A percentile compares a stretch with the other conserved stretches of the same genome.
These are phyloP conservation scores for Antechinus stuartii DNA, from an alignment of 2,113 vertebrate species.

Conservation along the genomic window DNA sequence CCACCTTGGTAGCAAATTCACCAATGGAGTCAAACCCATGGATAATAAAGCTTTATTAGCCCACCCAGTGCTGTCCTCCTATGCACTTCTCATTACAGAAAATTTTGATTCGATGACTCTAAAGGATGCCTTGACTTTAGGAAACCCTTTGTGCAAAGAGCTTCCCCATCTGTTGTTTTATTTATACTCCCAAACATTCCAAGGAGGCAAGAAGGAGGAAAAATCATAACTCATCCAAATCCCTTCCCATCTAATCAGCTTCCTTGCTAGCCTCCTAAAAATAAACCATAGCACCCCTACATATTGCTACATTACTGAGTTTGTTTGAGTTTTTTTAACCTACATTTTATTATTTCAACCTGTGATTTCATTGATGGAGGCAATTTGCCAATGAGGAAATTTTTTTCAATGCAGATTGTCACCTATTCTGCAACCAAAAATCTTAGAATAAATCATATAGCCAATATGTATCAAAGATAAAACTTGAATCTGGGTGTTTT, in stretches of 20 bases:
- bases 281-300: background rate
- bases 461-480: background rate
- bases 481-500: background rate
- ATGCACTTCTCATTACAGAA: background rate
- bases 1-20: background rate
- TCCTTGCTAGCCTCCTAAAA: background rate
- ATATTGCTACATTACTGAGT: background rate
- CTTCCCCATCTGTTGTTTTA: background rate
- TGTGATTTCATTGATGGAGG: background rate
- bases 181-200: conserved; percentile 5
- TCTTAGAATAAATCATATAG: background rate
- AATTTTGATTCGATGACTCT: background rate
- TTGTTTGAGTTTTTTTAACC: background rate
- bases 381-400: background rate
- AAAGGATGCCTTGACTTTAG: background rate
- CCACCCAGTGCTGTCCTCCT: background rate
- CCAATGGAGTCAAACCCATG: background rate
- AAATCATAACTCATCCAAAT: background rate
- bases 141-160: background rate
- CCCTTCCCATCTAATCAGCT: background rate
- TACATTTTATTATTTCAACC: background rate
- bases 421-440: background rate
- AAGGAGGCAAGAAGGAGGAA: background rate
- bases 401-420: background rate
- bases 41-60: background rate